phyloP scores from a whole-genome alignment of 1,140 invertebrate species.

The Neelides sp. region DNA sequence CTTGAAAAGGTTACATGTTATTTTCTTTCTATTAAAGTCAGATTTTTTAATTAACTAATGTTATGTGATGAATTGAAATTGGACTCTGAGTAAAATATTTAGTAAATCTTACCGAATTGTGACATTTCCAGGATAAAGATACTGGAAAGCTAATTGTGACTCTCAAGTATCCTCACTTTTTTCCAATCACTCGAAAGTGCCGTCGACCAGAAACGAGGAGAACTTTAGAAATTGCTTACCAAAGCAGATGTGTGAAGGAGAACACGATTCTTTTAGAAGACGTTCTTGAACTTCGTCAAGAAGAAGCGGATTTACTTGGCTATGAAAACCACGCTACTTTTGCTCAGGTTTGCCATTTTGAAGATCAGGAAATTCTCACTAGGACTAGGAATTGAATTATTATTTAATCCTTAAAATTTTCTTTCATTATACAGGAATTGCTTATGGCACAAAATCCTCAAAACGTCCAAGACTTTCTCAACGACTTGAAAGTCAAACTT shows the following conservation, averaged over 20 bases:
- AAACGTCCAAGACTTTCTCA: conserved; percentile 39
- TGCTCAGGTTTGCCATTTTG: conserved; percentile 25
- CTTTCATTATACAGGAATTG: conserved; percentile 35
- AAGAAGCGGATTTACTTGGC: conserved; percentile 40
- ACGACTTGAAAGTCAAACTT: conserved; percentile 39
- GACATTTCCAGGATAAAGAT: conserved; percentile 3
- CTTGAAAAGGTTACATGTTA: conserved; percentile 38
- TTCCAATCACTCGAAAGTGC: conserved; percentile 43
- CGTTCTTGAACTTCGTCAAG: conserved; percentile 39
- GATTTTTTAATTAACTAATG: not conserved
- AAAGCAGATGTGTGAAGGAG: conserved; percentile 41
- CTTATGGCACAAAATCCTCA: conserved; percentile 43
- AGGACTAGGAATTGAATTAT: not conserved
- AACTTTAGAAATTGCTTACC: conserved; percentile 39
- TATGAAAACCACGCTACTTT: conserved; percentile 42
- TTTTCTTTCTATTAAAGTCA: too few species aligned
- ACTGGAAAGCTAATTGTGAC: conserved; percentile 39
- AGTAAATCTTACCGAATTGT: not conserved
- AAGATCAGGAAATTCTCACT: not conserved
- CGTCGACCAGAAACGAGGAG: conserved; percentile 38
- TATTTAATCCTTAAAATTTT: conserved; percentile 7
- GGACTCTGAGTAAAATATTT: not conserved
- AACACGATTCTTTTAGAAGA: conserved; percentile 43
- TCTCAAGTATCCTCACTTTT: conserved; percentile 44
- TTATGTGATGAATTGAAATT: not conserved